A percentile compares a stretch with the other conserved stretches of the same genome.
Evolutionary conservation across 2,797 vertebrate species (phyloP).

Genomic region (Tragelaphus oryx): DNA sequence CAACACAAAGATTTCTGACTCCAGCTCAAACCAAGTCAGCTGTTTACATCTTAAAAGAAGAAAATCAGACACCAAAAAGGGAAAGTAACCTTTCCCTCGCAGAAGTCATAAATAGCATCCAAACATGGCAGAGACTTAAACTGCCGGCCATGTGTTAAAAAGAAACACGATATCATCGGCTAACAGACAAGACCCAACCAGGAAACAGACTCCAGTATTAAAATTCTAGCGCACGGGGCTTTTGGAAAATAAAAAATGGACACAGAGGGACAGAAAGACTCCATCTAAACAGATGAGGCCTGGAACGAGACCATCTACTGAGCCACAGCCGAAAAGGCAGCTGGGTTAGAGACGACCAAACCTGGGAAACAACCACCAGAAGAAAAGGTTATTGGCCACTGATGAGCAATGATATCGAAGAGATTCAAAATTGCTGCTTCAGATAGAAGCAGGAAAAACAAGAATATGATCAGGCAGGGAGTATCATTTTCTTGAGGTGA

Average conservation of each 20-base stretch:
- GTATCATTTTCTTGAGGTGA: slow-evolving; percentile 54
- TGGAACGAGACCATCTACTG: slow-evolving; percentile 70
- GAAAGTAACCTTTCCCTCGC: slow-evolving; percentile 68
- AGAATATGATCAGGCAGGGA: slow-evolving; percentile 41
- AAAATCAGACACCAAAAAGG: slow-evolving; percentile 65
- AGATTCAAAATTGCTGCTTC: slow-evolving; percentile 64
- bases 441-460: slow-evolving; percentile 63
- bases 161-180: slow-evolving; percentile 82
- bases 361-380: slow-evolving; percentile 62
- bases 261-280: slow-evolving; percentile 77
- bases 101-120: slow-evolving; percentile 68
- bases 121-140: slow-evolving; percentile 75
- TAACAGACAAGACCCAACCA: slow-evolving; percentile 76
- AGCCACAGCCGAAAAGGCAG: slow-evolving; percentile 69
- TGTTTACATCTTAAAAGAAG: slow-evolving; percentile 11
- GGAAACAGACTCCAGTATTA: slow-evolving; percentile 83
- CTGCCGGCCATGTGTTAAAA: slow-evolving; percentile 63
- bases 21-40: slow-evolving; percentile 40
- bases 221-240: slow-evolving; percentile 79
- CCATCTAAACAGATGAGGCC: slow-evolving; percentile 71
- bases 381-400: slow-evolving; percentile 69
- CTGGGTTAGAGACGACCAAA: slow-evolving; percentile 43
- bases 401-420: slow-evolving; percentile 61
- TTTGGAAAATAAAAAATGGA: slow-evolving; percentile 80
- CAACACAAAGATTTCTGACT: slow-evolving; percentile 52